phyloP scores from a whole-genome alignment of 2,888 invertebrate genomes.

The Eupithecia vulgata region DNA sequence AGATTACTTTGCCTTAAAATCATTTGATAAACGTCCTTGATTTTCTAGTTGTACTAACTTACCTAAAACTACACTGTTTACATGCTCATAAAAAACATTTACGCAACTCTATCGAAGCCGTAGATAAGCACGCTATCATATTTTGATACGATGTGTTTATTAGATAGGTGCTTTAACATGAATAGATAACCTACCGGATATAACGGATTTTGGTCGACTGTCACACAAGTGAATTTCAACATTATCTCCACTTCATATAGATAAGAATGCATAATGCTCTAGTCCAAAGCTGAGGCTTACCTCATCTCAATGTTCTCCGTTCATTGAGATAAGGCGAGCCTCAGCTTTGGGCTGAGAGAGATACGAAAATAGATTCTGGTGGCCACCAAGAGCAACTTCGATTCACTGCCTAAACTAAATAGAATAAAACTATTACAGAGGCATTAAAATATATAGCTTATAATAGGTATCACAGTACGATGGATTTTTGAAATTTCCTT shows the following conservation, averaged over 20 bases:
- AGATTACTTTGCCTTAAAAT: not conserved
- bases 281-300: too few relatives aligned
- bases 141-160: not conserved
- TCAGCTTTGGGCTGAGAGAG: too few relatives aligned
- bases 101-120: not conserved
- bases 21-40: not conserved
- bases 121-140: conserved; percentile 4
- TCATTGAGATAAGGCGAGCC: too few relatives aligned
- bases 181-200: not conserved
- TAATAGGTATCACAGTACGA: too few relatives aligned
- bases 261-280: not conserved
- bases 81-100: not conserved
- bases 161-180: conserved; percentile 5
- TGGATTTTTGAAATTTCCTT: too few relatives aligned
- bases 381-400: too few relatives aligned
- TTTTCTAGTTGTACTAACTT: not conserved
- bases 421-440: too few relatives aligned
- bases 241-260: not conserved
- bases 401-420: too few relatives aligned
- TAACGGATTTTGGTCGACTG: not conserved
- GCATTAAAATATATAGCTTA: too few relatives aligned
- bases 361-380: too few relatives aligned
- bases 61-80: not conserved
- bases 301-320: too few relatives aligned
- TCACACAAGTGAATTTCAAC: not conserved